Percentiles rank a stretch among this genome's conserved stretches.
phyloP scores from a whole-genome alignment of 2,888 invertebrate species.

The Patella caerulea region DNA sequence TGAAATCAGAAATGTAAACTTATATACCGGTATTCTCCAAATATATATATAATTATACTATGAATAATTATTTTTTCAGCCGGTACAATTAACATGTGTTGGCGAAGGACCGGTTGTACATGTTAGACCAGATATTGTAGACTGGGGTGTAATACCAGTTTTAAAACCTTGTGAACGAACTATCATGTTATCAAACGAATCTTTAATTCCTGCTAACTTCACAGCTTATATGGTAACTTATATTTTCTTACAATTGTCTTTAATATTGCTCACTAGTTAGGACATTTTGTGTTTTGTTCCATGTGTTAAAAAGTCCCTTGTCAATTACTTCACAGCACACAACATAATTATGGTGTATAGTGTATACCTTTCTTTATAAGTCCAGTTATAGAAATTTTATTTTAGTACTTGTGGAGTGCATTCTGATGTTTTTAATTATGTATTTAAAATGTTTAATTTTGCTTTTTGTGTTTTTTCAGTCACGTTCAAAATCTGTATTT shows the following conservation, averaged over 20 bases:
- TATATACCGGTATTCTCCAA: too few species aligned
- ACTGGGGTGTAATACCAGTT: conserved; percentile 79
- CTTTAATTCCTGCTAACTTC: conserved; percentile 79
- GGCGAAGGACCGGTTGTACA: conserved; percentile 79
- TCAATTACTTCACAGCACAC: too few species aligned
- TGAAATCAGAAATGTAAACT: too few species aligned
- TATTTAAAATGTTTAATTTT: neutral
- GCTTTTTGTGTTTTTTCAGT: conserved; percentile 37
- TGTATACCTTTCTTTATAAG: too few species aligned
- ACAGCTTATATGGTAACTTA: conserved; percentile 74
- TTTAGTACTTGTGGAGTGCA: too few species aligned
- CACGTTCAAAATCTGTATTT: conserved; percentile 67
- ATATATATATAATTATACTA: too few species aligned
- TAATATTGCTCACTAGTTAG: too few species aligned
- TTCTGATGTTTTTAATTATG: neutral
- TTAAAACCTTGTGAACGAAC: conserved; percentile 74
- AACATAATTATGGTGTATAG: too few species aligned
- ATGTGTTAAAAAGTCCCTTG: too few species aligned
- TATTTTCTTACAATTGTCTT: too few species aligned
- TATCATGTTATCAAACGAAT: conserved; percentile 79
- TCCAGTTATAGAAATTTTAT: too few species aligned
- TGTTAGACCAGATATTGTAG: conserved; percentile 76
- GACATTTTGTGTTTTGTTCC: too few species aligned
- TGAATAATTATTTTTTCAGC: conserved; percentile 44
- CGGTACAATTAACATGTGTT: conserved; percentile 71